Evolutionary conservation across 1,140 invertebrate species (phyloP).

Genomic region (Gryllus bimaculatus): DNA sequence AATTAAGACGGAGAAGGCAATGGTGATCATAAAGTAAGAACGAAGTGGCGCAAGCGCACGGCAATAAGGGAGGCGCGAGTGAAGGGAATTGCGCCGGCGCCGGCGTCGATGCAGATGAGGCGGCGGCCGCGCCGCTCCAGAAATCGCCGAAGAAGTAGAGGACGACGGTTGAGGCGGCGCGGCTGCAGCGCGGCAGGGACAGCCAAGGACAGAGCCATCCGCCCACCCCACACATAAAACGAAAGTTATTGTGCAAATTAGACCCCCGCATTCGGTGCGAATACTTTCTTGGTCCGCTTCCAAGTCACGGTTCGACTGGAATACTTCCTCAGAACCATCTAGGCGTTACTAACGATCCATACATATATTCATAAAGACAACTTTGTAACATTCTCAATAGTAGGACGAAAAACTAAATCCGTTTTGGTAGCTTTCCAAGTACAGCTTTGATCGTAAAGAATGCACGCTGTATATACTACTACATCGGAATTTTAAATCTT

Average conservation of each 20-base stretch:
- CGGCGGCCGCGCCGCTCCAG: neutral
- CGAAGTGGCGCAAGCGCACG: no score
- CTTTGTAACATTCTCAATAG: neutral
- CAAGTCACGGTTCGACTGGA: neutral
- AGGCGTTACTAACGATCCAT: neutral
- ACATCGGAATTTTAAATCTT: neutral
- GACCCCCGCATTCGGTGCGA: neutral
- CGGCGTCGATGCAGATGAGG: neutral
- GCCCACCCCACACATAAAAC: neutral
- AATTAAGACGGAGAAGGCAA: no score
- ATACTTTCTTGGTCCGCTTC: neutral
- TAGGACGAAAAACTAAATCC: neutral
- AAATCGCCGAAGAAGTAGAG: neutral
- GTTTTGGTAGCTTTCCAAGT: neutral
- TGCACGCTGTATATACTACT: neutral
- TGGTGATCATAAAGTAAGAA: no score
- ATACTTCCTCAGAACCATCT: neutral
- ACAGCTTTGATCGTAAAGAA: neutral
- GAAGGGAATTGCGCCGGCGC: no score
- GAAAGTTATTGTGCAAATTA: neutral
- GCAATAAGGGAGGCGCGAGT: no score
- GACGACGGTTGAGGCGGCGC: neutral
- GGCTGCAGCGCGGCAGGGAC: no score
- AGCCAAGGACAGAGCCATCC: neutral
- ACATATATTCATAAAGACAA: neutral